Evolutionary conservation across 1,140 invertebrate genomes (phyloP).

Genomic region (Leptoteleia sp.): DNA sequence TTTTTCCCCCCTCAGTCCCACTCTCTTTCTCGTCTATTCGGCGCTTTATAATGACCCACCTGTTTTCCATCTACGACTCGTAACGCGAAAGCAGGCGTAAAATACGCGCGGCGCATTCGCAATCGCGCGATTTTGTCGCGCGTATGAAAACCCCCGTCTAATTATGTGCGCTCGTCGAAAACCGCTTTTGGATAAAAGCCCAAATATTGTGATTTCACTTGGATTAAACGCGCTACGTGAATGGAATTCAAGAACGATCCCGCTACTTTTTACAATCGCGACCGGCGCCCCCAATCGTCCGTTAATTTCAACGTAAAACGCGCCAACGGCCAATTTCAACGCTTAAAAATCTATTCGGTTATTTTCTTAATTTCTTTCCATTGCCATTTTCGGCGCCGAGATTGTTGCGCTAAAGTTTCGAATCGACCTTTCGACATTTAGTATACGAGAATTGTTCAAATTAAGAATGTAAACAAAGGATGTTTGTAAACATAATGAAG

Average conservation of each 20-base stretch:
- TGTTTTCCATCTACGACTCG: no score
- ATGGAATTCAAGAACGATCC: constrained; percentile 40
- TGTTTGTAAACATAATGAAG: no score
- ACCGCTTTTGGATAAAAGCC: constrained; percentile 55
- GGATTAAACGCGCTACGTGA: constrained; percentile 45
- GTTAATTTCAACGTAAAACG: constrained; percentile 3
- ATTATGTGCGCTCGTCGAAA: constrained; percentile 58
- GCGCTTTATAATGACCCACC: no score
- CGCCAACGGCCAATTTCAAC: constrained; percentile 10
- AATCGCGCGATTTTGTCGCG: constrained; percentile 50
- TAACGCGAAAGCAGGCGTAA: constrained; percentile 47
- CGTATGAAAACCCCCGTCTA: constrained; percentile 51
- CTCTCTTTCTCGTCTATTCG: no score
- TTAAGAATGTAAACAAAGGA: no score
- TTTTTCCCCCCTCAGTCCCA: no score
- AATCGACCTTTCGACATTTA: no score
- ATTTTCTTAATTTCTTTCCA: no score
- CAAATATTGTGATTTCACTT: constrained; percentile 58
- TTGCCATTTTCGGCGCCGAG: no score
- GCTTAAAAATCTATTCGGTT: no score
- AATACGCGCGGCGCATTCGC: constrained; percentile 48
- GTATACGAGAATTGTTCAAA: no score
- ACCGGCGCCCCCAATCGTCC: background rate
- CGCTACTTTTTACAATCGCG: constrained; percentile 33
- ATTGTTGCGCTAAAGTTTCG: no score